A percentile compares a stretch with the other conserved stretches of the same genome.
phyloP scores from a whole-genome alignment of 1,140 invertebrate species.

The Hestina assimilis region DNA sequence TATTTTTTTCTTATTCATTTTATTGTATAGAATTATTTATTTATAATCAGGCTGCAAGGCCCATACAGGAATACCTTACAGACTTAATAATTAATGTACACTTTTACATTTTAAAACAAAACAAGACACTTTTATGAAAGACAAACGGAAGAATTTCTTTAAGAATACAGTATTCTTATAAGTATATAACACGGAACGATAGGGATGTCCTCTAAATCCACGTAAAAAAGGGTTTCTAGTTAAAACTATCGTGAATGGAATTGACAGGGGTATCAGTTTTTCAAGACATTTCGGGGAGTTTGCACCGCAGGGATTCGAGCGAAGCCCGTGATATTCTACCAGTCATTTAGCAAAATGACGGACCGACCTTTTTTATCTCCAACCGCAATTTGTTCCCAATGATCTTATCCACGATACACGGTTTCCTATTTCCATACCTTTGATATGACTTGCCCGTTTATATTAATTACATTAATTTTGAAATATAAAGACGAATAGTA shows the following conservation, averaged over 20 bases:
- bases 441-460: not conserved
- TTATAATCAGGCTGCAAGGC: no score
- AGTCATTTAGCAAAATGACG: conserved; percentile 72
- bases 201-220: not conserved
- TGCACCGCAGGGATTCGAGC: conserved; percentile 35
- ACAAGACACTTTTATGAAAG: no score
- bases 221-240: conserved; percentile 27
- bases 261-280: conserved; percentile 58
- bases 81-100: no score
- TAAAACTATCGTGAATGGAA: conserved; percentile 54
- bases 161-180: no score
- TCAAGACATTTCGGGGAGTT: conserved; percentile 53
- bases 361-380: conserved; percentile 73
- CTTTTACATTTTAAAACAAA: no score
- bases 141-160: no score
- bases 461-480: no score
- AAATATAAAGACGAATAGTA: no score
- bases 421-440: conserved; percentile 4
- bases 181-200: not conserved
- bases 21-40: no score
- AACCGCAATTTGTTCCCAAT: conserved; percentile 64
- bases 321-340: conserved; percentile 41
- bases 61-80: no score
- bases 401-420: conserved; percentile 56
- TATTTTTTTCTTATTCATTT: no score